phyloP scores from a whole-genome alignment of 1,140 invertebrate species.

The Euwallacea fornicatus region DNA sequence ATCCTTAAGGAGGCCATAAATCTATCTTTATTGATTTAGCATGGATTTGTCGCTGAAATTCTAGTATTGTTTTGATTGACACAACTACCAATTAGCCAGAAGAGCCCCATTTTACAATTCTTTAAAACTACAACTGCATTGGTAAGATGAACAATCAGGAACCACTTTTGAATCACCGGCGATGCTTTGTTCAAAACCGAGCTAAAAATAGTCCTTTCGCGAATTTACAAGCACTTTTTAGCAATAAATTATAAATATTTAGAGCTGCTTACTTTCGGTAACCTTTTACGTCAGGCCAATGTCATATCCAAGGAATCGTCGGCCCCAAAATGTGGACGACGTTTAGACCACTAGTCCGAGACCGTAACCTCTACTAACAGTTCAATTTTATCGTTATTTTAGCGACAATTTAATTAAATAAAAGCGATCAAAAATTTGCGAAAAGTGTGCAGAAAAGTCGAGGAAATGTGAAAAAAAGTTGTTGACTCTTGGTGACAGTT shows the following conservation, averaged over 20 bases:
- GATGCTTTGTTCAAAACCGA: not conserved
- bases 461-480: not conserved
- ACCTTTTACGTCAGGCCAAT: slow-evolving; percentile 36
- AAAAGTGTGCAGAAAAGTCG: not conserved
- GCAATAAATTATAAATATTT: slow-evolving; percentile 29
- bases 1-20: too few relatives aligned
- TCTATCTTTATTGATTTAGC: too few relatives aligned
- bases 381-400: too few relatives aligned
- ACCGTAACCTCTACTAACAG: too few relatives aligned
- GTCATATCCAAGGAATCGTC: slow-evolving; percentile 18
- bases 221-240: slow-evolving; percentile 5
- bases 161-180: not conserved
- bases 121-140: too few relatives aligned
- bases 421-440: not conserved
- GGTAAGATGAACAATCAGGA: not conserved
- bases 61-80: too few relatives aligned
- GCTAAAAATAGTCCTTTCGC: slow-evolving; percentile 5
- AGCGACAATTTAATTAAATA: too few relatives aligned
- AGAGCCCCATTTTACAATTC: too few relatives aligned
- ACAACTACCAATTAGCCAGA: too few relatives aligned
- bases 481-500: not conserved
- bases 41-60: too few relatives aligned
- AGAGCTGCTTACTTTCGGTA: slow-evolving; percentile 24
- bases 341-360: too few relatives aligned
- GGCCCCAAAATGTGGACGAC: too few relatives aligned